phyloP scores from a whole-genome alignment of 2,888 invertebrate species.

The Ormyrus nitidulus region DNA sequence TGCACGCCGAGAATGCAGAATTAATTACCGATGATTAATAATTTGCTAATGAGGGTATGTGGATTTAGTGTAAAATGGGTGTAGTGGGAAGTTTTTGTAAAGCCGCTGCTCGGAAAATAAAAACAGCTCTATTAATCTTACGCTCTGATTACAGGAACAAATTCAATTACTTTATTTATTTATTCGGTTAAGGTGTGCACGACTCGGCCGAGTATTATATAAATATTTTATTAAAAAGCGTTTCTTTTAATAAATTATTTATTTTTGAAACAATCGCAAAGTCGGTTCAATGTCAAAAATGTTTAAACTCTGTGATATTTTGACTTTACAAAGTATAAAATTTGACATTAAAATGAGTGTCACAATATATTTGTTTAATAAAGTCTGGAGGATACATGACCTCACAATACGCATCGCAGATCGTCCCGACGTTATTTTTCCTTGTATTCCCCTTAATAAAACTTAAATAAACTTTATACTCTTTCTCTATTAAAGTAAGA shows the following conservation, averaged over 20 bases:
- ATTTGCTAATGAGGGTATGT: neutral
- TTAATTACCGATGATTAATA: conserved; percentile 5
- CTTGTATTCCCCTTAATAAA: neutral
- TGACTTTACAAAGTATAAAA: too few relatives aligned
- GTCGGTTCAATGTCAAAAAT: too few relatives aligned
- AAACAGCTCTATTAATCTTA: neutral
- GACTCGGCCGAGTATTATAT: neutral
- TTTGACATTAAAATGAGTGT: too few relatives aligned
- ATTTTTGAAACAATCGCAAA: too few relatives aligned
- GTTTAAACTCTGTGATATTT: too few relatives aligned
- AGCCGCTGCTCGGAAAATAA: neutral
- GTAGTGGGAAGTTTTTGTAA: neutral
- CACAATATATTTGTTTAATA: too few relatives aligned
- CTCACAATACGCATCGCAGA: too few relatives aligned
- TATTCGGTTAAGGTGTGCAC: neutral
- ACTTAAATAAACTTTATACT: neutral
- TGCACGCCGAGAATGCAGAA: neutral
- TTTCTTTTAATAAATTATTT: neutral
- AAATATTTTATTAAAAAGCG: neutral
- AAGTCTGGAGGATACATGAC: too few relatives aligned
- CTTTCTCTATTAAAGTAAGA: neutral
- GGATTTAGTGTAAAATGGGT: neutral
- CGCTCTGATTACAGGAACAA: neutral
- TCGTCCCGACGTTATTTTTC: too few relatives aligned
- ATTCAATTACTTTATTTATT: neutral